phyloP scores from a whole-genome alignment of 2,888 invertebrate species.

The Orchesellides sinensis region DNA sequence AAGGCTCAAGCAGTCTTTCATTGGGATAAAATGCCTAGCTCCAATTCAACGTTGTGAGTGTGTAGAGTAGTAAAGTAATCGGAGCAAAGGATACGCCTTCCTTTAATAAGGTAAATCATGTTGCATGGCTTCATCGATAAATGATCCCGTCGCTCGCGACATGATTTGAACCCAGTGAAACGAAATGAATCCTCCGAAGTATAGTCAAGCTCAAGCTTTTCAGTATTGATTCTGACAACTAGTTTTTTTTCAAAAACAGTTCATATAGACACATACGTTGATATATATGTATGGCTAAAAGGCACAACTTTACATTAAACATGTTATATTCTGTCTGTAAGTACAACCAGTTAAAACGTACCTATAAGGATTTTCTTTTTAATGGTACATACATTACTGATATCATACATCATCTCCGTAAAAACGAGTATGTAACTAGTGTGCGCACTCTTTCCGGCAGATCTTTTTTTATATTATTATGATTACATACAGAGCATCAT shows the following conservation, averaged over 20 bases:
- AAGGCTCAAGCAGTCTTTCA: not conserved
- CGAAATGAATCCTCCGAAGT: slow-evolving; percentile 26
- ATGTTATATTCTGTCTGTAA: too few relatives aligned
- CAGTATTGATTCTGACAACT: slow-evolving; percentile 37
- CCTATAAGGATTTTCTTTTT: too few relatives aligned
- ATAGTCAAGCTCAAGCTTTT: slow-evolving; percentile 15
- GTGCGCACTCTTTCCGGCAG: slow-evolving; percentile 1
- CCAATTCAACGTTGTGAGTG: slow-evolving; percentile 5
- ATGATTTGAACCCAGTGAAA: slow-evolving; percentile 34
- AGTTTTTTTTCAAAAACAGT: not conserved
- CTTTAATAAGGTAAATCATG: slow-evolving; percentile 62
- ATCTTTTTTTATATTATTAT: not conserved
- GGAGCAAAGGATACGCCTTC: slow-evolving; percentile 52
- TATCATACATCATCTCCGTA: not conserved
- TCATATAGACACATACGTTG: too few relatives aligned
- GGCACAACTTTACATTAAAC: too few relatives aligned
- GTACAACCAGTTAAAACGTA: too few relatives aligned
- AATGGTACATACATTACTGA: not conserved
- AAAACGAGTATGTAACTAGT: not conserved
- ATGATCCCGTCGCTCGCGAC: slow-evolving; percentile 54
- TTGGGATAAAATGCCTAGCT: not conserved
- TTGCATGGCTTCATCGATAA: slow-evolving; percentile 57
- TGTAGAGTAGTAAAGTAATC: slow-evolving; percentile 14
- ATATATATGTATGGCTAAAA: too few relatives aligned
- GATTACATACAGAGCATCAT: not conserved